Conservation (phyloP, 2,797 vertebrate genomes). For the Margarornis squamiger region DNA sequence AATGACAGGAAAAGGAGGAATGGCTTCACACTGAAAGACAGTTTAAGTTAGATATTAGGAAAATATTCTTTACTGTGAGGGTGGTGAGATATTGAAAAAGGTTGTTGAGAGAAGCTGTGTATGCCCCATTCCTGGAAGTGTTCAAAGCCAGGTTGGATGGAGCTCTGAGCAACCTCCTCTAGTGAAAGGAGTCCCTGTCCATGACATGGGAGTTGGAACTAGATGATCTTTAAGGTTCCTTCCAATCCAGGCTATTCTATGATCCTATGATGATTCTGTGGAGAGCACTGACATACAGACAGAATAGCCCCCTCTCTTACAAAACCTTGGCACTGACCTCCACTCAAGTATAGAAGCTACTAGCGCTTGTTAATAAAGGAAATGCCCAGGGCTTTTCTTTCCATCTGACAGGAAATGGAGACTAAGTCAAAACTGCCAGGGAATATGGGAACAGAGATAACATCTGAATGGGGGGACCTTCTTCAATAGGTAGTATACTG, state of each 20-base stretch:
- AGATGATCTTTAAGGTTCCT: no score
- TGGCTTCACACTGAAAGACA: not conserved
- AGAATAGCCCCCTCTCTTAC: not conserved
- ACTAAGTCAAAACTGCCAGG: not conserved
- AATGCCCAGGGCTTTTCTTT: not conserved
- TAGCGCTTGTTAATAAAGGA: not conserved
- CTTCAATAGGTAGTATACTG: not conserved
- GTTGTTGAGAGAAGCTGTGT: not conserved
- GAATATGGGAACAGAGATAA: not conserved
- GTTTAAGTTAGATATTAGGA: not conserved
- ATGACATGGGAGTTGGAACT: not conserved
- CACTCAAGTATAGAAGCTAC: not conserved
- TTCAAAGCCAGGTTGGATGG: not conserved
- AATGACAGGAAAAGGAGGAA: not conserved
- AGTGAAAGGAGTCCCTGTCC: not conserved
- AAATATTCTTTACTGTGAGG: not conserved
- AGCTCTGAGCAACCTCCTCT: not conserved
- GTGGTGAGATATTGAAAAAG: not conserved
- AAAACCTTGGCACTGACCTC: not conserved
- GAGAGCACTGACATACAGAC: not conserved
- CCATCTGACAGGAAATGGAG: fast-evolving
- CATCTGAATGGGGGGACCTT: not conserved
- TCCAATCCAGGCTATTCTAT: not conserved
- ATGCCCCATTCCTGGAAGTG: not conserved
- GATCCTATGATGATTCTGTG: not conserved